Evolutionary conservation across 2,888 invertebrate species (phyloP).

Genomic region (Agapostemon virescens): DNA sequence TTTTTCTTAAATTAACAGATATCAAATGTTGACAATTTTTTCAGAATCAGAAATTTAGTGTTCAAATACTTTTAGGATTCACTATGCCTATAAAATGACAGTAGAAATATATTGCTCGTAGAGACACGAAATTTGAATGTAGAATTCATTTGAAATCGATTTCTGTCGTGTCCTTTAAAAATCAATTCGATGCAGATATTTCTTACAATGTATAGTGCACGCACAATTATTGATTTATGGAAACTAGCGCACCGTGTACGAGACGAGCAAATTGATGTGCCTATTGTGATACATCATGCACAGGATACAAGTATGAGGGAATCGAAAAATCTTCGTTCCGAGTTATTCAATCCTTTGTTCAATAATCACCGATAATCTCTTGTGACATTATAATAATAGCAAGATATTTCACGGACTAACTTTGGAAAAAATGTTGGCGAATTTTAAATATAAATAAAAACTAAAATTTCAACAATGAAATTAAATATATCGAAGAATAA

Average conservation of each 20-base stretch:
- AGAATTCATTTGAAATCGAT: constrained; percentile 15
- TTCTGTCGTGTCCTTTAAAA: constrained; percentile 16
- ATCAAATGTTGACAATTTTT: not conserved
- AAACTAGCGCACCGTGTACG: constrained; percentile 42
- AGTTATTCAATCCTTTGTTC: constrained; percentile 13
- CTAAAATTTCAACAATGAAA: not conserved
- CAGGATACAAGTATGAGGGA: constrained; percentile 16
- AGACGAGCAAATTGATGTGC: constrained; percentile 40
- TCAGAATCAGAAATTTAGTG: not conserved
- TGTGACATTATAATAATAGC: not conserved
- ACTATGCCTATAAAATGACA: not conserved
- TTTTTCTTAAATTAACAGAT: not conserved
- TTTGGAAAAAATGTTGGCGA: not conserved
- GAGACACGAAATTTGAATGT: not conserved
- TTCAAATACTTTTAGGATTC: not conserved
- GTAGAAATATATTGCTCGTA: not conserved
- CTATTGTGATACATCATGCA: constrained; percentile 16
- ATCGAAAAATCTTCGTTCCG: constrained; percentile 7
- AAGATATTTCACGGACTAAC: constrained; percentile 4
- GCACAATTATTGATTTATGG: constrained; percentile 55
- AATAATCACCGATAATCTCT: not conserved
- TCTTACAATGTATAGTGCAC: constrained; percentile 44
- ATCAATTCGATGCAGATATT: constrained; percentile 28
- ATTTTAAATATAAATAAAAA: too few species aligned
- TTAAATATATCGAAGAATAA: too few species aligned